These are phyloP conservation scores for Eudiplozoon nipponicum DNA, from an alignment of 2,888 invertebrate genomes.

Conservation along the genomic window DNA sequence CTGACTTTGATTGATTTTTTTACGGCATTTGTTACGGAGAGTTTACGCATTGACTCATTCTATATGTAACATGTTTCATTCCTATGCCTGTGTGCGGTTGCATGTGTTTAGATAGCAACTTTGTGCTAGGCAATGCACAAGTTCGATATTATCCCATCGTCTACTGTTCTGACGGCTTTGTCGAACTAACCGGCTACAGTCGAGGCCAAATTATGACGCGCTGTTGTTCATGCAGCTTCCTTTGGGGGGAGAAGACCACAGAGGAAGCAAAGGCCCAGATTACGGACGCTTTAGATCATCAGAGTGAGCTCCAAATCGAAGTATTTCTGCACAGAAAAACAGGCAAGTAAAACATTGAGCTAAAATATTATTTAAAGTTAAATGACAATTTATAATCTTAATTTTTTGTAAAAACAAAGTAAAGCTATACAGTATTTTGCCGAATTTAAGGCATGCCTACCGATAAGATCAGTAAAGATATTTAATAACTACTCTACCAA, in stretches of 20 bases:
- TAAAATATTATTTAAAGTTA: too few relatives aligned
- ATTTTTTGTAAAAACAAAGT: too few relatives aligned
- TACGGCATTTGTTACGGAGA: too few relatives aligned
- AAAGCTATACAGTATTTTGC: too few relatives aligned
- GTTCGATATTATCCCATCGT: conserved; percentile 59
- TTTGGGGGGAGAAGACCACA: conserved; percentile 57
- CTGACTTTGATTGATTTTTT: too few relatives aligned
- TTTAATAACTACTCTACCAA: too few relatives aligned
- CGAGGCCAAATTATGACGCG: conserved; percentile 84
- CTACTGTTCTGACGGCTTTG: conserved; percentile 76
- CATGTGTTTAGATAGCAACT: conserved; percentile 82
- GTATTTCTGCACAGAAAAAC: conserved; percentile 72
- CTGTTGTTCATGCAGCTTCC: conserved; percentile 67
- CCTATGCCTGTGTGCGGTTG: too few relatives aligned
- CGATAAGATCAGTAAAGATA: too few relatives aligned
- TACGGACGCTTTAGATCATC: conserved; percentile 53
- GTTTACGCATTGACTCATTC: too few relatives aligned
- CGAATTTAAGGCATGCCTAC: too few relatives aligned
- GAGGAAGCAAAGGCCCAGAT: conserved; percentile 58
- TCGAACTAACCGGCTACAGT: conserved; percentile 65
- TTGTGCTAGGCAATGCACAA: conserved; percentile 72
- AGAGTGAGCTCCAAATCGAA: conserved; percentile 63
- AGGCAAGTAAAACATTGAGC: conserved; percentile 41
- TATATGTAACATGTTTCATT: too few relatives aligned
- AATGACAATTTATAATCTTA: too few relatives aligned